These are phyloP conservation scores for Oscheius sp. DNA, from an alignment of 2,888 invertebrate genomes.

Conservation along the genomic window DNA sequence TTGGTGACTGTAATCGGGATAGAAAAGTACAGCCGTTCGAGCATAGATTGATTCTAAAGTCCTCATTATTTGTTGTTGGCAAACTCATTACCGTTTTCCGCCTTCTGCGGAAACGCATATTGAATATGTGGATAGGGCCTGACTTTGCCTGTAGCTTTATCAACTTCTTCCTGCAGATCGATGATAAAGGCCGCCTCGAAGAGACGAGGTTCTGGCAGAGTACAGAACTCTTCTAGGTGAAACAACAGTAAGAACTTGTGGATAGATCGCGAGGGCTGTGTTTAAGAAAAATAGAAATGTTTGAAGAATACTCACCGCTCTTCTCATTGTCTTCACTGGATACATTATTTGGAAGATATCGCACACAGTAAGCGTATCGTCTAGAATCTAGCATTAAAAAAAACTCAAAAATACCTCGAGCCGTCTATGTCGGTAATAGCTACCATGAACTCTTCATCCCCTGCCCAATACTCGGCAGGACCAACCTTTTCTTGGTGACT, in stretches of 20 bases:
- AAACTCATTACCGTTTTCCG: background rate
- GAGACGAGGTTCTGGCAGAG: constrained; percentile 19
- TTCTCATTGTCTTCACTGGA: background rate
- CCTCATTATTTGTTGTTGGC: too few species aligned
- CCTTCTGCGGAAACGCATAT: constrained; percentile 20
- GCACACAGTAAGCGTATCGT: constrained; percentile 31
- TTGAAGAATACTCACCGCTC: background rate
- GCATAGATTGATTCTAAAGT: constrained; percentile 14
- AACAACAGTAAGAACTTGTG: too few species aligned
- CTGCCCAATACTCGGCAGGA: constrained; percentile 22
- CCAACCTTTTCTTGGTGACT: constrained; percentile 14
- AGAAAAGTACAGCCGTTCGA: constrained; percentile 26
- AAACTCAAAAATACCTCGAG: background rate
- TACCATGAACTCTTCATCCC: constrained; percentile 37
- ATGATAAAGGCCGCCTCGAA: constrained; percentile 33
- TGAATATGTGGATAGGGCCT: constrained; percentile 18
- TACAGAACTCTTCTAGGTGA: constrained; percentile 32
- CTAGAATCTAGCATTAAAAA: background rate
- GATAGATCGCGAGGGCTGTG: too few species aligned
- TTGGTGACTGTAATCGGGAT: constrained; percentile 32
- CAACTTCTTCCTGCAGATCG: constrained; percentile 17
- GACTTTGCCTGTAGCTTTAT: background rate
- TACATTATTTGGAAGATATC: constrained; percentile 4
- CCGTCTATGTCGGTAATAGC: constrained; percentile 32
- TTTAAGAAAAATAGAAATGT: too few species aligned